A percentile compares a stretch with the other conserved stretches of the same genome.
Evolutionary conservation across 2,113 vertebrate species (phyloP).

Genomic region (Halcyon malimbica): DNA sequence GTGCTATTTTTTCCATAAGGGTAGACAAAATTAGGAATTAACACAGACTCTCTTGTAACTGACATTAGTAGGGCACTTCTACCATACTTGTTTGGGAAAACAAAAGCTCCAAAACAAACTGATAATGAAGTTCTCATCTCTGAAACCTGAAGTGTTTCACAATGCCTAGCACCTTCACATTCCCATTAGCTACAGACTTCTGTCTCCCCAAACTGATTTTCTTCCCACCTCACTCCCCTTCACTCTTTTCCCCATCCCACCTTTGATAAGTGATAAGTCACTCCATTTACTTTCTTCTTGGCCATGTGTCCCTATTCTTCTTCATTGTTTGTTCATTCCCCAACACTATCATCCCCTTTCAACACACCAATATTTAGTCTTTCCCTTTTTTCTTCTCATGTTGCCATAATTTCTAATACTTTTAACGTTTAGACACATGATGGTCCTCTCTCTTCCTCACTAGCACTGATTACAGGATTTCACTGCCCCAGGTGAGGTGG

Average conservation of each 20-base stretch:
- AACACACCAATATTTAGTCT: not conserved
- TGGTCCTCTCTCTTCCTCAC: not conserved
- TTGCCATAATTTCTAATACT: not conserved
- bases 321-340: not conserved
- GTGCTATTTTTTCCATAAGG: not conserved
- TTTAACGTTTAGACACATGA: not conserved
- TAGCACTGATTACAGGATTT: not conserved
- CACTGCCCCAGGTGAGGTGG: rapidly evolving
- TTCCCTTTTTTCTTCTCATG: not conserved
- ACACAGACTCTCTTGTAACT: not conserved
- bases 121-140: not conserved
- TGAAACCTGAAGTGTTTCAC: not conserved
- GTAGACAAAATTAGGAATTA: not conserved
- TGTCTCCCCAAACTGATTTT: not conserved
- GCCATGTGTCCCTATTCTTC: not conserved
- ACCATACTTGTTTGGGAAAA: not conserved
- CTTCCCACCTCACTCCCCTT: not conserved
- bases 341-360: not conserved
- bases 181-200: not conserved
- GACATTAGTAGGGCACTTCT: not conserved
- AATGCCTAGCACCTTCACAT: not conserved
- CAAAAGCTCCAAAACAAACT: not conserved
- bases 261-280: too few relatives aligned
- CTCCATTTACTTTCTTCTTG: not conserved
- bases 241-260: not conserved